Conservation (phyloP, 2,113 vertebrate species). For the Thinocorus orbignyianus region DNA sequence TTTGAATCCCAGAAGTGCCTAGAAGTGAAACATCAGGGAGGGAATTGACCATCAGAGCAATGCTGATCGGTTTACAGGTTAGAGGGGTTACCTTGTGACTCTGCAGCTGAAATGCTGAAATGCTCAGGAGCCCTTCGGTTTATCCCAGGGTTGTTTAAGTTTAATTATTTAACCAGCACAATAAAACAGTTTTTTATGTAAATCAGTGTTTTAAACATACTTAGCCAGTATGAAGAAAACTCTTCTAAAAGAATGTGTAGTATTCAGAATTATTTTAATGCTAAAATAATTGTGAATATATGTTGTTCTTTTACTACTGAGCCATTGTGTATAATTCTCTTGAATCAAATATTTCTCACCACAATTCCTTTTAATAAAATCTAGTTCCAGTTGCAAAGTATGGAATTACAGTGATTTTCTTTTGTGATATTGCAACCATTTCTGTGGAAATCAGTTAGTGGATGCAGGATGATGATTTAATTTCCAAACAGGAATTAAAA, state of each 20-base stretch:
- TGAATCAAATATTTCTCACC: neutral
- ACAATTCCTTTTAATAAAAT: neutral
- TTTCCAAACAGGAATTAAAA: neutral
- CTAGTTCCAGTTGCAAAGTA: neutral
- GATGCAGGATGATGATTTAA: neutral
- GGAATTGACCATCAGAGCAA: neutral
- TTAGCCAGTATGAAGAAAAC: neutral
- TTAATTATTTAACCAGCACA: neutral
- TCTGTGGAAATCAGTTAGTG: neutral
- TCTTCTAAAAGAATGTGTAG: neutral
- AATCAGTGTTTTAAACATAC: neutral
- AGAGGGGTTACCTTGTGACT: neutral
- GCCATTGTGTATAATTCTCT: neutral
- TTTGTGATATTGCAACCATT: neutral
- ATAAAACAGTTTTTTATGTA: neutral
- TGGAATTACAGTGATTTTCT: neutral
- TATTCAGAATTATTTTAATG: neutral
- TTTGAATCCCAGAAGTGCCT: neutral
- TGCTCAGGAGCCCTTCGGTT: neutral
- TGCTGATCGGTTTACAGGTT: neutral
- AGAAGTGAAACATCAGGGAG: neutral
- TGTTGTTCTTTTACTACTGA: neutral
- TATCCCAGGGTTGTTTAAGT: neutral
- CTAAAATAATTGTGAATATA: neutral
- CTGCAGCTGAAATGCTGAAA: neutral